phyloP scores from a whole-genome alignment of 1,140 invertebrate genomes.

The Bombus confusus region DNA sequence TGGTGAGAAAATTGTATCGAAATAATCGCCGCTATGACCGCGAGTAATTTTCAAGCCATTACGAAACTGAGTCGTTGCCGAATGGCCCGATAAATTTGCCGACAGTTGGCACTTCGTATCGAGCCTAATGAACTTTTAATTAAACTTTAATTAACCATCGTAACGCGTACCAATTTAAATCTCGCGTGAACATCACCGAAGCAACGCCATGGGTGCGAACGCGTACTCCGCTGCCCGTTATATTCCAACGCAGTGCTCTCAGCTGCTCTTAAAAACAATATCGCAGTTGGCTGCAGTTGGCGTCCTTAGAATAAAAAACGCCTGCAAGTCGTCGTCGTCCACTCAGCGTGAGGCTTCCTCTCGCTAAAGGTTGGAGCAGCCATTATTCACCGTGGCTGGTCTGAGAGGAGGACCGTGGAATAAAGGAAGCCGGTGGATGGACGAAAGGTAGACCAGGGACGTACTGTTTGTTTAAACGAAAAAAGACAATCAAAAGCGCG shows the following conservation, averaged over 20 bases:
- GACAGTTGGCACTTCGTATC: constrained; percentile 5
- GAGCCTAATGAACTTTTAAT: constrained; percentile 45
- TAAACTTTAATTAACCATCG: constrained; percentile 51
- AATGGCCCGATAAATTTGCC: constrained; percentile 17
- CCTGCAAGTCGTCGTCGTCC: constrained; percentile 33
- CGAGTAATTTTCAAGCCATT: neutral
- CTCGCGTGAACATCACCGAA: neutral
- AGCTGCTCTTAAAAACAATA: constrained; percentile 59
- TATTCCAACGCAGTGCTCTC: constrained; percentile 10
- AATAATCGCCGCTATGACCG: neutral
- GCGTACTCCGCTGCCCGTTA: neutral
- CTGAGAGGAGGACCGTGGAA: constrained; percentile 43
- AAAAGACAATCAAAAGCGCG: constrained; percentile 37
- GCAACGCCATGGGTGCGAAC: no score
- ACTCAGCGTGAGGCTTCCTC: constrained; percentile 54
- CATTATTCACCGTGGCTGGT: constrained; percentile 58
- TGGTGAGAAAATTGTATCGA: neutral
- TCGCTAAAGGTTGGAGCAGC: constrained; percentile 25
- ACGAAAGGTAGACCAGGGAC: constrained; percentile 60
- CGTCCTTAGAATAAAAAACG: constrained; percentile 48
- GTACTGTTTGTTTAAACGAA: constrained; percentile 57
- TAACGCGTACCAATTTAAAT: constrained; percentile 37
- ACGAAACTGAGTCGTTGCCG: neutral
- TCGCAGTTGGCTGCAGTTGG: constrained; percentile 47
- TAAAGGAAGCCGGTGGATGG: constrained; percentile 57